Conservation (phyloP, 2,888 invertebrate species). For the Marronus borbonicus region DNA sequence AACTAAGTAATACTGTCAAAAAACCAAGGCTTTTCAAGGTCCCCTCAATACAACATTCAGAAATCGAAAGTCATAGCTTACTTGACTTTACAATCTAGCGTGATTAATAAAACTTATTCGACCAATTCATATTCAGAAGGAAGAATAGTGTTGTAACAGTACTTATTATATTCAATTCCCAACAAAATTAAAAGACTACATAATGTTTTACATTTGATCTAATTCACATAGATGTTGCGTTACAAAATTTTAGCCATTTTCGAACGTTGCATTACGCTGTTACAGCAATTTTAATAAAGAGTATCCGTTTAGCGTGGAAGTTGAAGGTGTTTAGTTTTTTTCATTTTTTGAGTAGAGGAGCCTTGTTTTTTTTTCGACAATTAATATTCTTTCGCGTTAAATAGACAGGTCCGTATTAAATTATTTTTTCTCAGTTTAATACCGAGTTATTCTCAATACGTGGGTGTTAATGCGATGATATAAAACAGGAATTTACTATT, state of each 20-base stretch:
- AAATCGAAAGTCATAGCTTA: background rate
- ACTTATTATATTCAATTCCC: background rate
- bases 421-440: background rate
- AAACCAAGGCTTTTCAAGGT: slow-evolving; percentile 17
- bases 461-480: too few species aligned
- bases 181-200: slow-evolving; percentile 3
- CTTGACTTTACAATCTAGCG: background rate
- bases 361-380: background rate
- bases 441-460: too few species aligned
- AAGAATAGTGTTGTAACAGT: too few species aligned
- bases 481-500: too few species aligned
- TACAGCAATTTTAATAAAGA: background rate
- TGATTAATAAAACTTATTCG: background rate
- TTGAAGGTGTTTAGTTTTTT: background rate
- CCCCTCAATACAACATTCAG: background rate
- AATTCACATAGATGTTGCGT: background rate
- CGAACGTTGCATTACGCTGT: background rate
- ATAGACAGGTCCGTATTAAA: background rate
- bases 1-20: background rate
- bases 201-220: background rate
- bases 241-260: slow-evolving; percentile 6
- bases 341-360: background rate
- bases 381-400: too few species aligned
- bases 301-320: background rate
- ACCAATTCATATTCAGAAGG: too few species aligned